Evolutionary conservation across 2,113 vertebrate genomes (phyloP).

Genomic region (Patagioenas fasciata): DNA sequence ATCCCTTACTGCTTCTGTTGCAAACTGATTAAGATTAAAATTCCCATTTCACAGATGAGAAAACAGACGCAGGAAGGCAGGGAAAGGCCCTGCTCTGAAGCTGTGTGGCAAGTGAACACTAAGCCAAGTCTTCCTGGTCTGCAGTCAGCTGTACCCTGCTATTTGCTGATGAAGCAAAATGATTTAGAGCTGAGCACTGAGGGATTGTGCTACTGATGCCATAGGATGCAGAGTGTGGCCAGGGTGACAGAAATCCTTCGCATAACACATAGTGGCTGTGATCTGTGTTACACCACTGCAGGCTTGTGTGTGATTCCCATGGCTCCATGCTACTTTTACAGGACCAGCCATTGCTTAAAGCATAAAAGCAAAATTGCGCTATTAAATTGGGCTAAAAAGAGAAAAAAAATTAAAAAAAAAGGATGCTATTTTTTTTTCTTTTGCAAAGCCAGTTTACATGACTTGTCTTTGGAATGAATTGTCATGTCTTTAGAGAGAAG

Average conservation of each 20-base stretch:
- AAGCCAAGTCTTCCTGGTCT: background rate
- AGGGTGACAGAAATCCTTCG: slow-evolving; percentile 13
- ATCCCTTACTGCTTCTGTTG: background rate
- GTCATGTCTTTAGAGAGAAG: background rate
- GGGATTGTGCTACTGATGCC: background rate
- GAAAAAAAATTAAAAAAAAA: background rate
- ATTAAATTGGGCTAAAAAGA: slow-evolving; percentile 19
- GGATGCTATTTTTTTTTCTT: background rate
- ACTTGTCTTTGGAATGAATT: background rate
- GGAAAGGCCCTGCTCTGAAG: background rate
- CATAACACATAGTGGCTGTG: background rate
- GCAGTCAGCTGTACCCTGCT: slow-evolving; percentile 4
- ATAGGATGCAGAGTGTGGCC: slow-evolving; percentile 7
- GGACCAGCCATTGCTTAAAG: slow-evolving; percentile 6
- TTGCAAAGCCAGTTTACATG: background rate
- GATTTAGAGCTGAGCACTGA: slow-evolving; percentile 7
- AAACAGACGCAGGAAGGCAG: slow-evolving; percentile 4
- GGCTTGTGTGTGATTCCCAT: background rate
- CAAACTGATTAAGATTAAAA: slow-evolving; percentile 44
- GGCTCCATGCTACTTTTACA: background rate
- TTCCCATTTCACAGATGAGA: slow-evolving; percentile 46
- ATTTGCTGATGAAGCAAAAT: slow-evolving; percentile 38
- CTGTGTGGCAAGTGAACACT: background rate
- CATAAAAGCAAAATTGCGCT: slow-evolving; percentile 15
- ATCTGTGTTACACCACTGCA: background rate